Conservation (phyloP, 1,140 invertebrate genomes). For the Rhyzopertha dominica region DNA sequence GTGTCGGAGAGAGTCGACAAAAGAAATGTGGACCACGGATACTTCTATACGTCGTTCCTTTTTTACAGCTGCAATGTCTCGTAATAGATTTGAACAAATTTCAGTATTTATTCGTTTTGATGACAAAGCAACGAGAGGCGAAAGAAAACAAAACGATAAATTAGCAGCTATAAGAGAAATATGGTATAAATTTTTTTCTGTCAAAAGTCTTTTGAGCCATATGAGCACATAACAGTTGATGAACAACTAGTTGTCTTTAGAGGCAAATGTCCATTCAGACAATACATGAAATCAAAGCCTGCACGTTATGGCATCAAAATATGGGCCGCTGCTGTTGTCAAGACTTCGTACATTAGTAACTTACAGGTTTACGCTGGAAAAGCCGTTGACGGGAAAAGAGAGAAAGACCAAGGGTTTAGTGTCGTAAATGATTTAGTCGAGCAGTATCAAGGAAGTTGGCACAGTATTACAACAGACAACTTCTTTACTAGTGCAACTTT, state of each 20-base stretch:
- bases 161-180: no score
- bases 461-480: no score
- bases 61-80: conserved; percentile 15
- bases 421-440: no score
- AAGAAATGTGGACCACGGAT: conserved; percentile 19
- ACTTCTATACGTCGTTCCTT: conserved; percentile 15
- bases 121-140: conserved; percentile 16
- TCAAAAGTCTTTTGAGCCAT: no score
- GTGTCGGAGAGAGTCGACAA: conserved; percentile 16
- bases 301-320: conserved; percentile 47
- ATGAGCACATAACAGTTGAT: conserved; percentile 39
- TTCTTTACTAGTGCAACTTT: no score
- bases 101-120: conserved; percentile 19
- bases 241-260: conserved; percentile 39
- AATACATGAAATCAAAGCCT: conserved; percentile 45
- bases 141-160: conserved; percentile 6
- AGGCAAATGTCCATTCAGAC: conserved; percentile 39
- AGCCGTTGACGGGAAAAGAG: conserved; percentile 1
- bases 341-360: conserved; percentile 32
- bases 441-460: no score
- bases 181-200: no score
- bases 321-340: conserved; percentile 33
- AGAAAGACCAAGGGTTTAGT: no score
- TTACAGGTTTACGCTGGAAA: conserved; percentile 36
- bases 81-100: conserved; percentile 20